These are phyloP conservation scores for Alethe diademata DNA, from an alignment of 2,113 vertebrate genomes.

Conservation along the genomic window DNA sequence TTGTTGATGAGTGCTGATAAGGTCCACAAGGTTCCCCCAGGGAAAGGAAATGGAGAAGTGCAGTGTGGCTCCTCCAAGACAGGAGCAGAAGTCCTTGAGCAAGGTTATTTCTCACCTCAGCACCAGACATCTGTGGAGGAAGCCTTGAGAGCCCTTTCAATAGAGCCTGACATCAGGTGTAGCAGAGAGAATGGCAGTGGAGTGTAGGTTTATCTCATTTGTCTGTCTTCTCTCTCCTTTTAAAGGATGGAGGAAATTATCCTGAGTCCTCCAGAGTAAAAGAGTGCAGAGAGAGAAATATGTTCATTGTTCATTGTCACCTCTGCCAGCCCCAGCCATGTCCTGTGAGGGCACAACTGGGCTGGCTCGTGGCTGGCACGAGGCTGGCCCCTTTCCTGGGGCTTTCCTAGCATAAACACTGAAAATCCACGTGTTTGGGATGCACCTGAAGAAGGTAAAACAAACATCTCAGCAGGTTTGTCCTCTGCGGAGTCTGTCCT, in stretches of 20 bases:
- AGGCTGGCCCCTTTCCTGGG: neutral
- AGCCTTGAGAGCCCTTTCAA: neutral
- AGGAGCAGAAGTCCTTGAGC: neutral
- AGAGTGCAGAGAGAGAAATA: neutral
- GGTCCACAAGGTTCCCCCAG: neutral
- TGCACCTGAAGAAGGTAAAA: neutral
- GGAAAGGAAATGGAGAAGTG: neutral
- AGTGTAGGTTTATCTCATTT: neutral
- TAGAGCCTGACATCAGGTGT: neutral
- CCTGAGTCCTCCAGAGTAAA: neutral
- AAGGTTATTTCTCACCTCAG: neutral
- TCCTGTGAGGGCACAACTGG: neutral
- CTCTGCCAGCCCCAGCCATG: neutral
- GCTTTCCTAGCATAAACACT: neutral
- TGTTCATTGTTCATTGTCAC: neutral
- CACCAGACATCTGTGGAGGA: neutral
- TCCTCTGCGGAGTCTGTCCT: neutral
- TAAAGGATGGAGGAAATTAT: neutral
- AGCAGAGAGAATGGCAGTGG: neutral
- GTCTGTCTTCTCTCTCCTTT: neutral
- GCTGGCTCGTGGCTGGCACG: neutral
- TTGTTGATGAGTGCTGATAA: neutral
- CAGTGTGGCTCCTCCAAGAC: neutral
- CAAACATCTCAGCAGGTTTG: neutral
- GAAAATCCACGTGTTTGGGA: neutral